These are phyloP conservation scores for Drosophila tripunctata DNA, from an alignment of 2,888 invertebrate genomes.

Conservation along the genomic window DNA sequence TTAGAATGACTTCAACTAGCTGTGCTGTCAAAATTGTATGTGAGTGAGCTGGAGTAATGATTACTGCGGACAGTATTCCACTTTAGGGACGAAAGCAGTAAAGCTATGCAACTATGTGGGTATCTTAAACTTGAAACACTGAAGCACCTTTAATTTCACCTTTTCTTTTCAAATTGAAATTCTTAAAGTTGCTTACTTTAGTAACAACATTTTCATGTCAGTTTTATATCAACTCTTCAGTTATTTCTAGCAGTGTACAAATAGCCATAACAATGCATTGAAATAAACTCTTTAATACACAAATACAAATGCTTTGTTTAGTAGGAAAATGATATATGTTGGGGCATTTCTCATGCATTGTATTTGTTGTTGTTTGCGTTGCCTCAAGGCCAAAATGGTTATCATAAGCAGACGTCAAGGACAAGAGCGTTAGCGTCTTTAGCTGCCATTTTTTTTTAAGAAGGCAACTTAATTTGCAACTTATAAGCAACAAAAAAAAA, in stretches of 20 bases:
- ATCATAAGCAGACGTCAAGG: constrained; percentile 59
- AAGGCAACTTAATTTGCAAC: constrained; percentile 78
- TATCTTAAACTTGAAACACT: too few species aligned
- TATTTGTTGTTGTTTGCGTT: constrained; percentile 16
- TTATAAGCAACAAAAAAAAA: constrained; percentile 69
- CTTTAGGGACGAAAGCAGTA: too few species aligned
- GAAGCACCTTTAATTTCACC: too few species aligned
- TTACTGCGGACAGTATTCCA: too few species aligned
- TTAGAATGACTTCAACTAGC: too few species aligned
- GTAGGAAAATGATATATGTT: not conserved
- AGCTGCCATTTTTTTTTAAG: constrained; percentile 7
- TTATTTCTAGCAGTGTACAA: not conserved
- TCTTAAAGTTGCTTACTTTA: too few species aligned
- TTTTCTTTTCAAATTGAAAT: too few species aligned
- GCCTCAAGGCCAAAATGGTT: constrained; percentile 67
- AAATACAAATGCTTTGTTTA: not conserved
- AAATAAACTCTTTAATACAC: not conserved
- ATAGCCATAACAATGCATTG: not conserved
- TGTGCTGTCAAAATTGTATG: too few species aligned
- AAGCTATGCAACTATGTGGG: too few species aligned
- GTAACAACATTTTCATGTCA: too few species aligned
- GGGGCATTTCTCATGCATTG: not conserved
- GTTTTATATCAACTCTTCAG: not conserved
- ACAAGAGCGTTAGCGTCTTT: constrained; percentile 37
- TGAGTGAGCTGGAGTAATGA: too few species aligned